Percentiles rank a stretch among this genome's conserved stretches.
phyloP scores from a whole-genome alignment of 2,113 vertebrate species.

The Petromus typicus region DNA sequence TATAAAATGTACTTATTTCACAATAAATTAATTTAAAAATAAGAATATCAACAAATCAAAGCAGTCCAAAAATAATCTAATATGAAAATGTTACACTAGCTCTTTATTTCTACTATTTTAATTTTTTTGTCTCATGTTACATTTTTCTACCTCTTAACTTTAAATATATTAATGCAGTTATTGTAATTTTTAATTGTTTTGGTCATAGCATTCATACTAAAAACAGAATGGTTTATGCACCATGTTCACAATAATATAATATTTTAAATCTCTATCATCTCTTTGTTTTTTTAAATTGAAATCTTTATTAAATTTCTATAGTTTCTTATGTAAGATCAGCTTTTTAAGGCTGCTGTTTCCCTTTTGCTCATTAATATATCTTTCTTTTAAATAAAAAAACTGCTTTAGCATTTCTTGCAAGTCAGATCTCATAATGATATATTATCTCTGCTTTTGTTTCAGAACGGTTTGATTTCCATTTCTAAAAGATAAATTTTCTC shows the following conservation, averaged over 20 bases:
- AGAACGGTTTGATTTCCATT: neutral
- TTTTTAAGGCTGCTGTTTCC: neutral
- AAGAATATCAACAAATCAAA: too few species aligned
- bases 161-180: neutral
- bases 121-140: neutral
- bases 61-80: neutral
- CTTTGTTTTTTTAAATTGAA: too few species aligned
- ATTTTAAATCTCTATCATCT: too few species aligned
- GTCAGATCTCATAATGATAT: neutral
- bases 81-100: neutral
- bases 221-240: too few species aligned
- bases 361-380: neutral
- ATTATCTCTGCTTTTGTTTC: neutral
- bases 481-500: neutral
- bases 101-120: neutral
- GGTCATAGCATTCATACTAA: neutral
- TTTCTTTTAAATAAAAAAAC: neutral
- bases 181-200: neutral
- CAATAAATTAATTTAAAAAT: too few species aligned
- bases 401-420: neutral
- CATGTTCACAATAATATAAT: neutral
- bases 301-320: too few species aligned
- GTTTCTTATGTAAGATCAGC: too few species aligned
- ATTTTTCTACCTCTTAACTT: too few species aligned
- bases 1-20: too few species aligned